Conservation (phyloP, 2,888 invertebrate species). For the Noctua janthina region DNA sequence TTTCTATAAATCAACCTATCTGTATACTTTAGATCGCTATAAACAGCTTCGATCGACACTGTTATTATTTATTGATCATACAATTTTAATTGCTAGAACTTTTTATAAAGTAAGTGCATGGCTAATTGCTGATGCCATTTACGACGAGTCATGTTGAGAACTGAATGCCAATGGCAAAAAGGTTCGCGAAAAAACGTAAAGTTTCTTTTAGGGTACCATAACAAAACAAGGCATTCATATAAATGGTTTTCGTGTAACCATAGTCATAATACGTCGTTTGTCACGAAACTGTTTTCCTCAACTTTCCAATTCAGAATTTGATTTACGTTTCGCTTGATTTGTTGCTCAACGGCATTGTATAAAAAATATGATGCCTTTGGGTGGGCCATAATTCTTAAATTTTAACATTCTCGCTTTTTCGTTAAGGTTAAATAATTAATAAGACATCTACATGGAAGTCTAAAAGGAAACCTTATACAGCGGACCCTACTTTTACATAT, state of each 20-base stretch:
- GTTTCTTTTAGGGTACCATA: not conserved
- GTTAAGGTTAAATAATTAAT: not conserved
- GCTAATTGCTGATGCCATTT: slow-evolving; percentile 8
- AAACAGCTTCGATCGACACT: slow-evolving; percentile 4
- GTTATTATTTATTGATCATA: slow-evolving; percentile 24
- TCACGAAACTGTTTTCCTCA: not conserved
- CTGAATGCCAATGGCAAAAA: slow-evolving; percentile 9
- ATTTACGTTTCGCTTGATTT: not conserved
- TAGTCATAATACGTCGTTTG: not conserved
- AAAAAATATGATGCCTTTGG: not conserved
- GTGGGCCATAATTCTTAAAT: not conserved
- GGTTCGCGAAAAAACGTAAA: not conserved
- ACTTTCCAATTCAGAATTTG: not conserved
- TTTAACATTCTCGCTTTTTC: not conserved
- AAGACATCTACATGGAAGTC: not conserved
- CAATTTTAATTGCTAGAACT: slow-evolving; percentile 14
- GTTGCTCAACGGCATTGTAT: not conserved
- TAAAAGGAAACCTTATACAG: not conserved
- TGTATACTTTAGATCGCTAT: slow-evolving; percentile 11
- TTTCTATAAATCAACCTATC: slow-evolving; percentile 44
- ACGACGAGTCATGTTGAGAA: not conserved
- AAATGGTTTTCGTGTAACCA: not conserved
- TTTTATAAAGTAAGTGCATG: slow-evolving; percentile 19
- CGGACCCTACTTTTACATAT: not conserved
- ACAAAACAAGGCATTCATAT: not conserved